Percentiles rank a stretch among this genome's conserved stretches.
These are phyloP conservation scores for Catagonus wagneri DNA, from an alignment of 2,113 vertebrate species.

Conservation along the genomic window DNA sequence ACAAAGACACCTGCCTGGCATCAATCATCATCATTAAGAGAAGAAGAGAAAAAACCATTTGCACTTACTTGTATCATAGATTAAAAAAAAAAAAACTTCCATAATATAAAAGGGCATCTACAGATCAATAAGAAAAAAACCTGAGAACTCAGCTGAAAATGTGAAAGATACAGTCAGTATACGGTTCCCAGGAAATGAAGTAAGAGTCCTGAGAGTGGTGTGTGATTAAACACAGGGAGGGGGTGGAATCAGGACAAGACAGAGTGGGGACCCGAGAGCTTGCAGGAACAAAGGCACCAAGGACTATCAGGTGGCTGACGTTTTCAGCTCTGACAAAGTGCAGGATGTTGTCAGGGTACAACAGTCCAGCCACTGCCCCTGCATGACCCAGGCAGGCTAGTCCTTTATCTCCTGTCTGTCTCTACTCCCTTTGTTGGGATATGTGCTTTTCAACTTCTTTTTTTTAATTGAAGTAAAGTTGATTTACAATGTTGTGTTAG, in stretches of 20 bases:
- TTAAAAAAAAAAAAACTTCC: not conserved
- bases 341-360: not conserved
- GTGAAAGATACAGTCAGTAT: not conserved
- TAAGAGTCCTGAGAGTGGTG: too few species aligned
- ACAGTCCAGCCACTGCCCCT: not conserved
- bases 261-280: not conserved
- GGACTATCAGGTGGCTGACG: not conserved
- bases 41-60: not conserved
- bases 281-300: not conserved
- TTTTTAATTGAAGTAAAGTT: too few species aligned
- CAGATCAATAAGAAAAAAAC: not conserved
- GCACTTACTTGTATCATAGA: not conserved
- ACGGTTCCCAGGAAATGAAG: not conserved
- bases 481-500: too few species aligned
- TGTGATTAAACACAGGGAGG: too few species aligned
- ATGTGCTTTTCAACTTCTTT: not conserved
- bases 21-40: accelerated
- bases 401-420: too few species aligned
- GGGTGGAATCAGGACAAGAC: not conserved
- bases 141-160: accelerated
- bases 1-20: not conserved
- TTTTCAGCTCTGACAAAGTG: not conserved
- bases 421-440: not conserved
- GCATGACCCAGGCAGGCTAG: not conserved
- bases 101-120: not conserved